Conservation (phyloP, 1,140 invertebrate species). For the Littorina saxatilis region DNA sequence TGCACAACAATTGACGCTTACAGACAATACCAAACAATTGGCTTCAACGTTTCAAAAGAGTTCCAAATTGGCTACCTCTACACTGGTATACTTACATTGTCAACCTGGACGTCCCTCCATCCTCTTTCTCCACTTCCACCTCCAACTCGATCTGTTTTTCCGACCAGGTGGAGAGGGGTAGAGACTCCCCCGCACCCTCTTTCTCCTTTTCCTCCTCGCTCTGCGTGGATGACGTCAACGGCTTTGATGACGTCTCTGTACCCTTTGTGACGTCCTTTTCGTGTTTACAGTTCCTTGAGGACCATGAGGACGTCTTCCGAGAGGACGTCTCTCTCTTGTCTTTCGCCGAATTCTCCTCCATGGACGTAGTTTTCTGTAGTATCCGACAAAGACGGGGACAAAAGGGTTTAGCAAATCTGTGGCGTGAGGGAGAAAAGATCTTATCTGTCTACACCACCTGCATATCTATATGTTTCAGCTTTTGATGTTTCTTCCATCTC, state of each 20-base stretch:
- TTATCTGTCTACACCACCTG: not conserved
- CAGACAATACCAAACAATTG: too few species aligned
- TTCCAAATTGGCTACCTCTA: too few species aligned
- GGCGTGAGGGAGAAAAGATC: not conserved
- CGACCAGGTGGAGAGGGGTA: not conserved
- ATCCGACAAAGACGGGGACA: too few species aligned
- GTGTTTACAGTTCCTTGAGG: not conserved
- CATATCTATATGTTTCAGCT: not conserved
- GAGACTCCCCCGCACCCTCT: not conserved
- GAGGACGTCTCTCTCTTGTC: not conserved
- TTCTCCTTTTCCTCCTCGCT: not conserved
- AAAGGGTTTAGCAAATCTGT: too few species aligned
- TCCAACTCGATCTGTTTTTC: not conserved
- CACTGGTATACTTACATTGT: not conserved
- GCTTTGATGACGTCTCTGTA: not conserved
- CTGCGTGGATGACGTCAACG: not conserved
- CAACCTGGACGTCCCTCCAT: not conserved
- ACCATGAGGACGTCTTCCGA: not conserved
- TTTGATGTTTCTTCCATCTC: not conserved
- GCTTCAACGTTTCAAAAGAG: too few species aligned
- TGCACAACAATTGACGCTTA: too few species aligned
- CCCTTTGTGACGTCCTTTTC: not conserved
- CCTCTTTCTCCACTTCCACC: too few species aligned
- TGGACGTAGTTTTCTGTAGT: constrained; percentile 23
- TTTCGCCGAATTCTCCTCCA: constrained; percentile 10